Conservation (phyloP, 2,888 invertebrate genomes). For the Bimastos eiseni region DNA sequence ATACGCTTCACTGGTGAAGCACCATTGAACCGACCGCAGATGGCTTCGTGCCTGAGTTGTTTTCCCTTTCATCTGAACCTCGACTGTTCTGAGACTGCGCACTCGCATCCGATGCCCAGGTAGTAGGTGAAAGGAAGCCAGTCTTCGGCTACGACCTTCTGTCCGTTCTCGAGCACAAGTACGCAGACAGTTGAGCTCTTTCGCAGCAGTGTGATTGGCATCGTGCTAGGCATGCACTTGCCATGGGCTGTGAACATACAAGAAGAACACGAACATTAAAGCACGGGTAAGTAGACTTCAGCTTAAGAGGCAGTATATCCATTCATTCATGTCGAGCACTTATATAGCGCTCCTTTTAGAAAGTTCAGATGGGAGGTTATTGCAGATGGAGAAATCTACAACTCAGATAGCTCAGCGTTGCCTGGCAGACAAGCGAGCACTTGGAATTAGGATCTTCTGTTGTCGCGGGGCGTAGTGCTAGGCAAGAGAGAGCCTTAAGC, state of each 20-base stretch:
- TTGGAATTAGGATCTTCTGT: no score
- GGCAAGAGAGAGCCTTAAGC: no score
- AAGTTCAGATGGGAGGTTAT: no score
- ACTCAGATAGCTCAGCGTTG: no score
- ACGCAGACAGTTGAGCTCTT: neutral
- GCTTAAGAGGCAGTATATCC: no score
- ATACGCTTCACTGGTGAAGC: neutral
- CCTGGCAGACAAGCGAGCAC: no score
- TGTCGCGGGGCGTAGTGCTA: no score
- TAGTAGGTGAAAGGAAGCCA: neutral
- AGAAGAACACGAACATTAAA: neutral
- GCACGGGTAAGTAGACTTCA: no score
- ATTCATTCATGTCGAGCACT: no score
- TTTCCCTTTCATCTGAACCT: neutral
- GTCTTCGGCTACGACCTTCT: neutral
- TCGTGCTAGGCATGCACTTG: neutral
- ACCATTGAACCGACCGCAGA: neutral
- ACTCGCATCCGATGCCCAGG: constrained; percentile 8
- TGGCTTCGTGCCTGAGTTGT: neutral
- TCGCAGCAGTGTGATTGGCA: neutral
- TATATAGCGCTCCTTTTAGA: no score
- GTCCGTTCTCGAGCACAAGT: constrained; percentile 1
- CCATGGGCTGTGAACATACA: neutral
- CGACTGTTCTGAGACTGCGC: constrained; percentile 1
- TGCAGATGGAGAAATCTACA: no score